phyloP scores from a whole-genome alignment of 2,888 invertebrate genomes.

The Selenia dentaria region DNA sequence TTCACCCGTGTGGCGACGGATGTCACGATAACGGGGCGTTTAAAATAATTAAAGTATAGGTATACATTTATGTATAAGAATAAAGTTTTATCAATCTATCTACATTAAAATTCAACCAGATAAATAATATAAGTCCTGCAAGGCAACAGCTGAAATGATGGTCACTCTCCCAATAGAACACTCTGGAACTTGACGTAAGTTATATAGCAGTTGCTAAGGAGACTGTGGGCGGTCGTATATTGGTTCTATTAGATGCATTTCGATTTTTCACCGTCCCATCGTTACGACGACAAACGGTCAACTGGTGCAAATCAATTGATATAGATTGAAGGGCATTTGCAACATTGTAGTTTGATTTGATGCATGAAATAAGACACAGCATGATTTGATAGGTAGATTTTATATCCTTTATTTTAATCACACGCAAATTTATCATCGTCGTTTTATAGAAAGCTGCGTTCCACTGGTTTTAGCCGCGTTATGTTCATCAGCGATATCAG shows the following conservation, averaged over 20 bases:
- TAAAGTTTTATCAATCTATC: neutral
- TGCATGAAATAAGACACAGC: too few species aligned
- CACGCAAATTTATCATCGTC: too few species aligned
- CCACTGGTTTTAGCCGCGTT: too few species aligned
- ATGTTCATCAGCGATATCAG: too few species aligned
- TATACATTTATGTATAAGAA: too few species aligned
- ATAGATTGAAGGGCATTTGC: constrained; percentile 6
- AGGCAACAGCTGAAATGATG: constrained; percentile 8
- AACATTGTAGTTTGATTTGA: neutral
- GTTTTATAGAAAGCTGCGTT: too few species aligned
- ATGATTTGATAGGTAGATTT: too few species aligned
- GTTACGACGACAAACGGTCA: neutral
- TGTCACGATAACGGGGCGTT: too few species aligned
- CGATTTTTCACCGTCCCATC: constrained; percentile 20
- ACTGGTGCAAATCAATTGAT: constrained; percentile 8
- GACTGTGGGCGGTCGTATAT: constrained; percentile 26
- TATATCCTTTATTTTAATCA: too few species aligned
- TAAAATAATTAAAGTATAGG: too few species aligned
- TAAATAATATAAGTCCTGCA: constrained; percentile 4
- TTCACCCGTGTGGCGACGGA: too few species aligned
- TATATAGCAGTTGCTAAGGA: constrained; percentile 5
- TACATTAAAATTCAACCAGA: too few species aligned
- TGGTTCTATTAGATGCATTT: constrained; percentile 28
- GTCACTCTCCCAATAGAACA: neutral
- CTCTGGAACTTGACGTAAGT: constrained; percentile 3